Evolutionary conservation across 2,113 vertebrate genomes (phyloP), one percentile per base, ranked within the genome.

Genomic region (Microtus oregoni): DNA sequence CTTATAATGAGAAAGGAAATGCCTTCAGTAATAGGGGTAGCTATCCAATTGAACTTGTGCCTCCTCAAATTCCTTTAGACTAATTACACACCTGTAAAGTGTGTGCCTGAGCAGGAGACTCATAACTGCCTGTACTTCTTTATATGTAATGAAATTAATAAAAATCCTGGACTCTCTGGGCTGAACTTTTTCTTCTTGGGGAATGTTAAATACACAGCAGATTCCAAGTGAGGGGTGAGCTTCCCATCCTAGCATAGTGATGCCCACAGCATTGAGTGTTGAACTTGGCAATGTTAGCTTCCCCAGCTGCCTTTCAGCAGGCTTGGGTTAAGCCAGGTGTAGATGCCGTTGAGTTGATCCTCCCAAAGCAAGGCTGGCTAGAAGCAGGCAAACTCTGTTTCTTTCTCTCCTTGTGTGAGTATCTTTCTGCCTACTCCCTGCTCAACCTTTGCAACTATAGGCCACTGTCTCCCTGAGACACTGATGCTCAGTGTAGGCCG

Each of bases 1-100:
- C 83, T 81, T n/a, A 41, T 28, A 82, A 94, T 67, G 67, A 96
- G 83, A 86, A 96, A 58, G 44, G 47, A 47, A 81, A 61, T 12
- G 10, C 52, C 70, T 65, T 30, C 38, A n/a, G 35, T 68, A 81
- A 81, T 65, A 68, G 70, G n/a, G 22, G 38, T 58, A 86, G 83
- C 24, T 68, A 68, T 30, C 83, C 83, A 86, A 47, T 50, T 86
- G 83, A 86, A 86, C 63, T 22, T 47, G 41, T 7, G 68, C 26
- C 44, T 19, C 58, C 52, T 89, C 9, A 8, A 38, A 75, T 30
- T 38, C 41, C 78, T 86, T 75, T 8, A 44, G 0, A 24, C 78
- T 65, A 70, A 91, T 30, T n/a, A 38, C 11, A 15, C n/a, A 61
- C 44, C 70, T 26, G n/a, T 82, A 13, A 20, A 0, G 0, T 44